These are phyloP conservation scores for Montipora cactus DNA, from an alignment of 64 coral and sea anemone genomes.

Conservation along the genomic window DNA sequence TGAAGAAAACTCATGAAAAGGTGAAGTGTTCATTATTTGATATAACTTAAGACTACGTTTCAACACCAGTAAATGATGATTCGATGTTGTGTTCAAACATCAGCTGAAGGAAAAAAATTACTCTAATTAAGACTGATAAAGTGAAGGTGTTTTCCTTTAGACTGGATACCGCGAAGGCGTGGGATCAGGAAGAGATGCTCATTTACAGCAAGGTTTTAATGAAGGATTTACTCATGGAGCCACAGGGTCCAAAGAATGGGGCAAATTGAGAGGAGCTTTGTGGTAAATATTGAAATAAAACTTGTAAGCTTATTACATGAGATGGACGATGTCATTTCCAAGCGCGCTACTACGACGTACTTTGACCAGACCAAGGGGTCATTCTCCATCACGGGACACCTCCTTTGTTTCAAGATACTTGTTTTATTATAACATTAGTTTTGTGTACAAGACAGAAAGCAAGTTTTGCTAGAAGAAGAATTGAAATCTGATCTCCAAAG, in stretches of 20 bases:
- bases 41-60: background rate
- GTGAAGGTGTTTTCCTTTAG: slow-evolving; percentile 30
- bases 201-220: slow-evolving; percentile 96
- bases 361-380: too few relatives aligned
- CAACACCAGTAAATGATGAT: too few relatives aligned
- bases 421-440: too few relatives aligned
- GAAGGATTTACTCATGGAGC: slow-evolving; percentile 64
- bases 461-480: too few relatives aligned
- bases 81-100: background rate
- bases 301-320: too few relatives aligned
- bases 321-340: too few relatives aligned
- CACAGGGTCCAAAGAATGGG: slow-evolving; percentile 44
- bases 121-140: background rate
- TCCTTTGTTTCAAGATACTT: too few relatives aligned
- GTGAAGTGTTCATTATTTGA: background rate
- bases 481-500: too few relatives aligned
- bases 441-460: too few relatives aligned
- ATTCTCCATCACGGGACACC: too few relatives aligned
- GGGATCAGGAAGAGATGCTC: slow-evolving; percentile 66
- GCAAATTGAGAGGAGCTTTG: slow-evolving; percentile 74
- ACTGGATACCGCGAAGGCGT: slow-evolving; percentile 85
- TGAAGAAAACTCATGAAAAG: slow-evolving; percentile 38
- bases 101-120: background rate
- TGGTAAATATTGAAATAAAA: slow-evolving; percentile 42
- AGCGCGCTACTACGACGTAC: too few relatives aligned